phyloP scores from a whole-genome alignment of 2,797 vertebrate genomes.

The Platyrinchus mystaceus region DNA sequence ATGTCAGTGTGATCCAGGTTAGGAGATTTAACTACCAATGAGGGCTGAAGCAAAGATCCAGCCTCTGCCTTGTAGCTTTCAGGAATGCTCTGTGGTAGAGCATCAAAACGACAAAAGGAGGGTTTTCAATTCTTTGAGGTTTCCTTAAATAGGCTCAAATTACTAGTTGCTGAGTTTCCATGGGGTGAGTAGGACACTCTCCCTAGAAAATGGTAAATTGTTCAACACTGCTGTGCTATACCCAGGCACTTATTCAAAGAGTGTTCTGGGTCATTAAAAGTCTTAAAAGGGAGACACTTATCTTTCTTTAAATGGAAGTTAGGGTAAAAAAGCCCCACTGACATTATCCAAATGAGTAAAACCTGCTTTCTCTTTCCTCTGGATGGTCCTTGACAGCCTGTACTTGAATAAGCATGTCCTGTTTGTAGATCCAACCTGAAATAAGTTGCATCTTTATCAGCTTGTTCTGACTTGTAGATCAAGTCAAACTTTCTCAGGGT shows the following conservation, averaged over 20 bases:
- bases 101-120: not conserved
- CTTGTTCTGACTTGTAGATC: not conserved
- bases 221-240: not conserved
- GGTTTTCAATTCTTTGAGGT: not conserved
- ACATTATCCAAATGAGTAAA: not conserved
- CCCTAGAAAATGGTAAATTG: not conserved
- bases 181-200: not conserved
- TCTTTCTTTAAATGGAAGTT: not conserved
- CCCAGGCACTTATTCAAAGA: not conserved
- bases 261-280: not conserved
- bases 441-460: not conserved
- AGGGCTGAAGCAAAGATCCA: not conserved
- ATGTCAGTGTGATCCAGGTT: not conserved
- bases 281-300: not conserved
- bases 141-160: not conserved
- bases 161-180: not conserved
- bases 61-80: not conserved
- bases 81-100: not conserved
- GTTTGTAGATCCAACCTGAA: not conserved
- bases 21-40: not conserved
- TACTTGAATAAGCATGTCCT: not conserved
- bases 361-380: not conserved
- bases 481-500: not conserved
- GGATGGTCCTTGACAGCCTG: not conserved
- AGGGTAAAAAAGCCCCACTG: accelerated